phyloP scores from a whole-genome alignment of 2,888 invertebrate species.

The Latrodectus hesperus region DNA sequence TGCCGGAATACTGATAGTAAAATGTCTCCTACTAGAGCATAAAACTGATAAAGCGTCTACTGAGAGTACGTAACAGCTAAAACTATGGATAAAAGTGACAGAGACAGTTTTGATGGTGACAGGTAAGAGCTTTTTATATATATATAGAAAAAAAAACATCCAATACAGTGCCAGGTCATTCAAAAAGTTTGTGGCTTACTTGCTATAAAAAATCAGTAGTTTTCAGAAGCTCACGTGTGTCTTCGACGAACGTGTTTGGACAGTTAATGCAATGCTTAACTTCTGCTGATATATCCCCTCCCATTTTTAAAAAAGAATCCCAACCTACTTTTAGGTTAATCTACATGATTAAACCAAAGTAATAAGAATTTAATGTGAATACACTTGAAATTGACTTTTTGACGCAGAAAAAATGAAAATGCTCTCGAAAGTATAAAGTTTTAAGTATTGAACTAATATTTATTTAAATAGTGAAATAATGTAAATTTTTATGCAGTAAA shows the following conservation, averaged over 20 bases:
- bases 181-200: slow-evolving; percentile 38
- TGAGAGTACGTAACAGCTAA: slow-evolving; percentile 29
- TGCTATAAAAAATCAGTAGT: slow-evolving; percentile 12
- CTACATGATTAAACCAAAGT: too few species aligned
- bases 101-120: slow-evolving; percentile 26
- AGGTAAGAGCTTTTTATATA: slow-evolving; percentile 10
- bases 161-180: neutral
- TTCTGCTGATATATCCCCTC: too few species aligned
- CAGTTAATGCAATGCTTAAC: neutral
- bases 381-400: too few species aligned
- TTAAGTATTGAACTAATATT: too few species aligned
- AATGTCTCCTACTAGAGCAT: slow-evolving; percentile 36
- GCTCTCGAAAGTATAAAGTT: too few species aligned
- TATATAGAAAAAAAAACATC: neutral
- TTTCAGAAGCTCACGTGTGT: neutral
- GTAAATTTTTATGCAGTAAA: too few species aligned
- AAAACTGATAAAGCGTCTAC: slow-evolving; percentile 31
- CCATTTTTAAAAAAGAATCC: too few species aligned
- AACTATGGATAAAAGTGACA: slow-evolving; percentile 37
- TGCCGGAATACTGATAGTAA: slow-evolving; percentile 29
- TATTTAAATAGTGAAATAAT: too few species aligned
- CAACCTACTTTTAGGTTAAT: too few species aligned
- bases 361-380: too few species aligned
- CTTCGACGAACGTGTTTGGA: slow-evolving; percentile 8
- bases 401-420: too few species aligned